Evolutionary conservation across 2,888 invertebrate species (phyloP).

Genomic region (Diaphora mendica): DNA sequence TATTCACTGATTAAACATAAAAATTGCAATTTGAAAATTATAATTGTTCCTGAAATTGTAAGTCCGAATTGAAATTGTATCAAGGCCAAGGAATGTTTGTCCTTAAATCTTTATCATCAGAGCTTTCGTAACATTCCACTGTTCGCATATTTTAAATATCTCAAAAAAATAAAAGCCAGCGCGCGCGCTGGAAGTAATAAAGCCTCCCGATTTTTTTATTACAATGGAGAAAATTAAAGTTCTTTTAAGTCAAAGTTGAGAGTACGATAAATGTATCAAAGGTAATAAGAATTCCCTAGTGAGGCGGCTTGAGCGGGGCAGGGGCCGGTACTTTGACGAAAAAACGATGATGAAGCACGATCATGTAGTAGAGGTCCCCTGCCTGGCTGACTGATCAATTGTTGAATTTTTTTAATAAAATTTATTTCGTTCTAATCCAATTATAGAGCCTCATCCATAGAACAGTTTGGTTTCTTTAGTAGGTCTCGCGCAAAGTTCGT

Average conservation of each 20-base stretch:
- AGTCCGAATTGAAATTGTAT: conserved; percentile 47
- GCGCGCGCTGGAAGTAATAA: conserved; percentile 76
- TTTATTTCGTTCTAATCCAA: conserved; percentile 77
- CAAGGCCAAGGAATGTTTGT: conserved; percentile 27
- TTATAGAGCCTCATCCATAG: conserved; percentile 74
- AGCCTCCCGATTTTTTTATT: conserved; percentile 77
- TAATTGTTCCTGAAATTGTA: neutral
- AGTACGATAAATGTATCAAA: conserved; percentile 74
- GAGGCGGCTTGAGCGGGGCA: conserved; percentile 59
- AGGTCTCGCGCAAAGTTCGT: conserved; percentile 58
- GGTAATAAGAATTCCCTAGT: conserved; percentile 78
- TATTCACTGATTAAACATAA: neutral
- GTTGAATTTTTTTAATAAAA: conserved; percentile 78
- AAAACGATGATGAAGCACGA: conserved; percentile 83
- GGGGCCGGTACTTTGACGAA: conserved; percentile 71
- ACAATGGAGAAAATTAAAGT: conserved; percentile 78
- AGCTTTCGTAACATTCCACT: conserved; percentile 66
- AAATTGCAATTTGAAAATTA: conserved; percentile 3
- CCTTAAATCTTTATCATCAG: conserved; percentile 56
- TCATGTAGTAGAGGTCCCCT: conserved; percentile 73
- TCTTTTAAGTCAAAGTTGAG: conserved; percentile 74
- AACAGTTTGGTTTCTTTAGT: conserved; percentile 62
- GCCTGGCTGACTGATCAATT: conserved; percentile 79
- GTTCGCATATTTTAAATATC: conserved; percentile 72
- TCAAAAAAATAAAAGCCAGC: conserved; percentile 74